Evolutionary conservation across 1,140 invertebrate genomes (phyloP).

Genomic region (Batillaria attramentaria): DNA sequence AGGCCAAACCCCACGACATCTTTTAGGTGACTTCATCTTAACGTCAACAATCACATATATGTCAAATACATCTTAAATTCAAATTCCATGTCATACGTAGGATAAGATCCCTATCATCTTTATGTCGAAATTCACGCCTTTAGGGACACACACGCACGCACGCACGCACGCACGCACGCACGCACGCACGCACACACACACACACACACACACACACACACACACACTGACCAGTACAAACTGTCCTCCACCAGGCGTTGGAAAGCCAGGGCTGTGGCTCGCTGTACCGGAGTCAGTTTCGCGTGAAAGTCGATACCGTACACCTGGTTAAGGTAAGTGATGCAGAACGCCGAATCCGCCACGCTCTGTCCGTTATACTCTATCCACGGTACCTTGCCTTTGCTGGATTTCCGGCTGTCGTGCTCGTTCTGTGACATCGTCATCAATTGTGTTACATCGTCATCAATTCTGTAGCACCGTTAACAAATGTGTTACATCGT

Average conservation of each 20-base stretch:
- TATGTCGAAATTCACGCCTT: too few species aligned
- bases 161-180: background rate
- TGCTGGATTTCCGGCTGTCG: constrained; percentile 25
- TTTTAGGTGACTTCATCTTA: too few species aligned
- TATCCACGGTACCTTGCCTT: constrained; percentile 66
- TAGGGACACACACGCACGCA: background rate
- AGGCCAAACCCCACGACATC: too few species aligned
- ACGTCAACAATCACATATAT: background rate
- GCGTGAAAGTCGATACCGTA: constrained; percentile 51
- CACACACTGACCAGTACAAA: background rate
- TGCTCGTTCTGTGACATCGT: constrained; percentile 25
- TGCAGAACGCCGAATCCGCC: constrained; percentile 65
- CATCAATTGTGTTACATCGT: too few species aligned
- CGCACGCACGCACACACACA: background rate
- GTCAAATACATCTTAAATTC: background rate
- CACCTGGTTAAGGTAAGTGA: constrained; percentile 60
- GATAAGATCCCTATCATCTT: background rate
- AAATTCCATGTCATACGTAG: too few species aligned
- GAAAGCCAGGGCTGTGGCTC: constrained; percentile 45
- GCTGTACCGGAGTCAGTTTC: constrained; percentile 39
- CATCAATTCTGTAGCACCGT: too few species aligned
- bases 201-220: constrained; percentile 1
- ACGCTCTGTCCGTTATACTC: constrained; percentile 64
- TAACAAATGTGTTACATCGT: too few species aligned
- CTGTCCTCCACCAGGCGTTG: constrained; percentile 61